These are phyloP conservation scores for Oreochromis spilurus DNA, from an alignment of 2,113 vertebrate genomes.

Conservation along the genomic window DNA sequence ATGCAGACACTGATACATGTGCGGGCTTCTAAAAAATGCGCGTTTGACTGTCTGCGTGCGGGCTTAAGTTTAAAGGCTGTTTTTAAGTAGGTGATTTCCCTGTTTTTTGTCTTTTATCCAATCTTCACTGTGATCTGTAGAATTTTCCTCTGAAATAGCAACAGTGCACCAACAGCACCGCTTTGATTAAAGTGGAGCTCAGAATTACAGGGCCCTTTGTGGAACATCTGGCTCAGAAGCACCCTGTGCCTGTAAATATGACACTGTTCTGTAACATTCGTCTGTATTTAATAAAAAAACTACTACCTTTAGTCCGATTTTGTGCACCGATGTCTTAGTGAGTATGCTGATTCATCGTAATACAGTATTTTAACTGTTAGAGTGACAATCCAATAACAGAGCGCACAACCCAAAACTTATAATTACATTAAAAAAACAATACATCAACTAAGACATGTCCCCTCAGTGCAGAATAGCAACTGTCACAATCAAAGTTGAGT, in stretches of 20 bases:
- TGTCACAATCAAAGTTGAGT: not conserved
- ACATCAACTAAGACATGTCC: not conserved
- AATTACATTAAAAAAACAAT: not conserved
- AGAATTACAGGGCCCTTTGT: constrained; percentile 35
- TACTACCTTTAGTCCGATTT: not conserved
- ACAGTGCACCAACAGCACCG: not conserved
- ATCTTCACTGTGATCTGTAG: constrained; percentile 28
- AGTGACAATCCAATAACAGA: not conserved
- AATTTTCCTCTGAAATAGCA: not conserved
- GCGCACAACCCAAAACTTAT: not conserved
- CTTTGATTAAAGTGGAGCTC: constrained; percentile 36
- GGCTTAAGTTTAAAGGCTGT: constrained; percentile 3
- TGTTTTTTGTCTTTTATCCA: constrained; percentile 25
- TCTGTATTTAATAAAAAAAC: not conserved
- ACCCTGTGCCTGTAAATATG: not conserved
- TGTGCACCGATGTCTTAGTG: not conserved
- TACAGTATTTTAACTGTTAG: not conserved
- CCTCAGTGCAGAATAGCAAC: not conserved
- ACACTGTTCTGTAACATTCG: not conserved
- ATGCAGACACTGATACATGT: not conserved
- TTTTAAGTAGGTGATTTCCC: constrained; percentile 59
- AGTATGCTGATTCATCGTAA: not conserved
- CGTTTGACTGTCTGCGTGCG: constrained; percentile 1
- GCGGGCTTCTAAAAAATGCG: not conserved
- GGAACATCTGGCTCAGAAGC: not conserved